A percentile compares a stretch with the other conserved stretches of the same genome.
These are phyloP conservation scores for Leptocoma aspasia DNA, from an alignment of 2,113 vertebrate species.

Conservation along the genomic window DNA sequence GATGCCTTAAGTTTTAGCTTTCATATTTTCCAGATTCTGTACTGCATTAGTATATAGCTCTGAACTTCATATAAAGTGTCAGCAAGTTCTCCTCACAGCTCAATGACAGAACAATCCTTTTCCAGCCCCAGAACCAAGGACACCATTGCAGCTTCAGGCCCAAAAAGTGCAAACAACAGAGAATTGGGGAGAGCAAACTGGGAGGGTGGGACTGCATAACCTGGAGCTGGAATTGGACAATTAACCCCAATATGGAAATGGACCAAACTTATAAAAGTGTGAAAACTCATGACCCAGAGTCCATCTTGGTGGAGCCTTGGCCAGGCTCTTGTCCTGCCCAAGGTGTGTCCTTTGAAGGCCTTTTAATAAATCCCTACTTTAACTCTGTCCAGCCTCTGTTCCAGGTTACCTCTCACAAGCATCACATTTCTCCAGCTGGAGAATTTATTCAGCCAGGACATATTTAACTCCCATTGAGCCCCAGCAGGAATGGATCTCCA, in stretches of 20 bases:
- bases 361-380: not conserved
- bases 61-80: no score
- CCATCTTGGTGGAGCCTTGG: not conserved
- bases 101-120: no score
- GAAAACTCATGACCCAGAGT: not conserved
- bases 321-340: not conserved
- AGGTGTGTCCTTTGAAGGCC: not conserved
- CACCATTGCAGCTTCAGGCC: no score
- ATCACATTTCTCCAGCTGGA: not conserved
- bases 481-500: not conserved
- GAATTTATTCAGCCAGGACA: not conserved
- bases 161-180: no score
- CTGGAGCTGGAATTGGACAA: not conserved
- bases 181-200: no score
- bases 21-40: no score
- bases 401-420: not conserved
- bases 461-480: not conserved
- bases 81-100: no score
- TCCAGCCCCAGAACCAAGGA: no score
- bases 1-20: no score
- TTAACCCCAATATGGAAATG: not conserved
- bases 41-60: no score
- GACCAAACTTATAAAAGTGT: not conserved
- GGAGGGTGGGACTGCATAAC: no score
- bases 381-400: not conserved